Conservation (phyloP, 2,113 vertebrate species). For the Rhizomys pruinosus region DNA sequence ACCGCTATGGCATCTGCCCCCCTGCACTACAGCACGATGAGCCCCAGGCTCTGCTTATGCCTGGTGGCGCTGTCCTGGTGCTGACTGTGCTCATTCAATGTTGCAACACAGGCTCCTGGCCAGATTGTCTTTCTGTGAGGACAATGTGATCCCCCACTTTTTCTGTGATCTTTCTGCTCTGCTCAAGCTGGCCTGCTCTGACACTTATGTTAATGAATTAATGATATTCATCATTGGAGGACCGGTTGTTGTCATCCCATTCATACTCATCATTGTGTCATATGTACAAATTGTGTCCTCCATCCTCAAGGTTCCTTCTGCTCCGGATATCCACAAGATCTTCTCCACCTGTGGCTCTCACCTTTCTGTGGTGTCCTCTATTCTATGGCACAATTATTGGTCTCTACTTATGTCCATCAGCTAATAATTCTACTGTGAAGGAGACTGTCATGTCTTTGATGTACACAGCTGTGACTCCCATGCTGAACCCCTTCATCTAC, state of each 20-base stretch:
- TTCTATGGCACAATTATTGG: neutral
- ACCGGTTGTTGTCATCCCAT: neutral
- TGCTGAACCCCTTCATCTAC: neutral
- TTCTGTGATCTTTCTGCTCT: neutral
- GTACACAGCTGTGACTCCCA: neutral
- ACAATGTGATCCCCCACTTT: neutral
- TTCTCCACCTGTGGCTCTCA: neutral
- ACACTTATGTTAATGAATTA: neutral
- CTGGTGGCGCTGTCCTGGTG: neutral
- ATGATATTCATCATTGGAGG: neutral
- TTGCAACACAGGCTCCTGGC: neutral
- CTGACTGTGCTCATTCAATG: neutral
- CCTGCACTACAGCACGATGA: neutral
- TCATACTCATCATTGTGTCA: neutral
- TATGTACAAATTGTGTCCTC: neutral
- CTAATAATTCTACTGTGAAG: neutral
- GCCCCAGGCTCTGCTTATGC: neutral
- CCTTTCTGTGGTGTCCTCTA: neutral
- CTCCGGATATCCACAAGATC: neutral
- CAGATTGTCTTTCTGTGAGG: neutral
- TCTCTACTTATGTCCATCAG: neutral
- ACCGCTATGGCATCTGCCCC: neutral
- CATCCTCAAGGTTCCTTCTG: neutral
- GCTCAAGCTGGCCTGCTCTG: neutral
- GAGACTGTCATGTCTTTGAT: neutral